Conservation (phyloP, 2,888 invertebrate genomes). For the Plagiodera versicolora region DNA sequence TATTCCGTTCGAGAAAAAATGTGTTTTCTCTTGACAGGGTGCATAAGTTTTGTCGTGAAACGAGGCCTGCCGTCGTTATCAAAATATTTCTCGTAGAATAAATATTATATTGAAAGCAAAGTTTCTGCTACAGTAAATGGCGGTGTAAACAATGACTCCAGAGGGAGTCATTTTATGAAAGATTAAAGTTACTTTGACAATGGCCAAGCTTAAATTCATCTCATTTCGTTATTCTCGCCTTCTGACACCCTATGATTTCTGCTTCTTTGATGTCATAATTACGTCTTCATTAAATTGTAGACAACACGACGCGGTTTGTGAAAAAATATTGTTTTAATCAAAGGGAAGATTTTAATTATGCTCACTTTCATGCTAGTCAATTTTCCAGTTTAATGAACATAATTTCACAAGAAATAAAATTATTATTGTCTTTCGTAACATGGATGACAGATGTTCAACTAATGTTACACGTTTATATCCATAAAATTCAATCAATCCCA, state of each 20-base stretch:
- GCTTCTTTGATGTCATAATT: conserved; percentile 1
- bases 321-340: conserved; percentile 1
- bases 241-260: not conserved
- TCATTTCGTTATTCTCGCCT: not conserved
- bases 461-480: too few relatives aligned
- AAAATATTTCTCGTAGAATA: not conserved
- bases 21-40: not conserved
- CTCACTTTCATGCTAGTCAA: not conserved
- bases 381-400: not conserved
- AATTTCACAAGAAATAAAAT: not conserved
- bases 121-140: not conserved
- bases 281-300: not conserved
- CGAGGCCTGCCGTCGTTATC: not conserved
- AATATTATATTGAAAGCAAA: not conserved
- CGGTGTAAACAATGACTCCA: not conserved
- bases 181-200: conserved; percentile 1
- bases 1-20: too few relatives aligned
- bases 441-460: not conserved
- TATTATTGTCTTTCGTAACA: not conserved
- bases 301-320: not conserved
- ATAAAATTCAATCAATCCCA: too few relatives aligned
- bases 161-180: conserved; percentile 1
- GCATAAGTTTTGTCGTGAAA: not conserved
- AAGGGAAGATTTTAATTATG: not conserved
- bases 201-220: not conserved